phyloP scores from a whole-genome alignment of 2,888 invertebrate species.

The Mesorhabditis sp. region DNA sequence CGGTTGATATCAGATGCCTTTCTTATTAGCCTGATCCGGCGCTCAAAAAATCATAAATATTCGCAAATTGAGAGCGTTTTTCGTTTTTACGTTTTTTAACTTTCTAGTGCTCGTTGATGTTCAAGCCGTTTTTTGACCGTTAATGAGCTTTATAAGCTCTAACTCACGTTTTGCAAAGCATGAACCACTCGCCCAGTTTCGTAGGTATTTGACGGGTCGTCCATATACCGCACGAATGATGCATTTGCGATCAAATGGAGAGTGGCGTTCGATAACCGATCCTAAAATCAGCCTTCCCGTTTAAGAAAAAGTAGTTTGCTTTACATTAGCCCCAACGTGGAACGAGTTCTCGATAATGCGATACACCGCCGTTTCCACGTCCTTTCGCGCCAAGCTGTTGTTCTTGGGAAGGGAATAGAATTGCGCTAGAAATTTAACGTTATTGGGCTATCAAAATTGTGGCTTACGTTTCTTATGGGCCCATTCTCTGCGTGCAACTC shows the following conservation, averaged over 20 bases:
- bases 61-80: too few relatives aligned
- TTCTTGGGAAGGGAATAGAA: slow-evolving; percentile 53
- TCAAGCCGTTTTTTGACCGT: too few relatives aligned
- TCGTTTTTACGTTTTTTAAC: too few relatives aligned
- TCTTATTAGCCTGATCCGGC: background rate
- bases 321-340: slow-evolving; percentile 21
- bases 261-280: slow-evolving; percentile 49
- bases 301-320: slow-evolving; percentile 7
- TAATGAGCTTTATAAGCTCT: too few relatives aligned
- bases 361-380: slow-evolving; percentile 46
- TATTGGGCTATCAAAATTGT: background rate
- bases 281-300: slow-evolving; percentile 17
- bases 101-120: too few relatives aligned
- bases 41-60: too few relatives aligned
- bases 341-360: slow-evolving; percentile 49
- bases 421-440: slow-evolving; percentile 37
- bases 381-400: slow-evolving; percentile 30
- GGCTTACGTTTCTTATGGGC: slow-evolving; percentile 54
- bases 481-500: slow-evolving; percentile 57
- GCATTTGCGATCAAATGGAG: slow-evolving; percentile 54
- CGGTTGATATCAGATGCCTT: slow-evolving; percentile 21
- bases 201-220: slow-evolving; percentile 33
- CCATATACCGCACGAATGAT: slow-evolving; percentile 47
- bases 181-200: slow-evolving; percentile 31
- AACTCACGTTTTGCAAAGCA: slow-evolving; percentile 31